Base-by-base conservation (phyloP, 2,888 invertebrate species). In the Chrysodeixis includens region DNA sequence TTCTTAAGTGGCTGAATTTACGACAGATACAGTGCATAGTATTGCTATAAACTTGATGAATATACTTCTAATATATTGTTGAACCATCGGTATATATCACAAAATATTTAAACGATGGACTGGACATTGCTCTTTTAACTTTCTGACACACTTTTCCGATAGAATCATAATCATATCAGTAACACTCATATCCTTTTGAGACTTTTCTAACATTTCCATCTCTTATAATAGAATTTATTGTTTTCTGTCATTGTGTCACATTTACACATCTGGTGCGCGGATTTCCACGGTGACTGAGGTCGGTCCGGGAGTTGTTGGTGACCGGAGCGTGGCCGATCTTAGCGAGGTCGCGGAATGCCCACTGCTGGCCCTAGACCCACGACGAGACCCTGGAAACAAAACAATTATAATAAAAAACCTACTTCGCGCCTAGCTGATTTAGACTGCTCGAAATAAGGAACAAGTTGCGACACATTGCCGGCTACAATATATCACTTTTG, bases 281-380 rank as follows among this genome's bases (percentile, higher is more conserved):
- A 97, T 96, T 93, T 98, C 97, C 62, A 97, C 97, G 75, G 97
- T 97, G 72, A 98, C 97, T 86, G 94, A 94, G 16, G 94, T 93
- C 1, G 94, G 95, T 46, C 94, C 94, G 0, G 92, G 89, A 0
- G 92, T 83, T 14, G 92, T 94, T 0, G 93, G 94, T 14, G 93
- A 94, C 46, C 89, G 90, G 18, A 90, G 91, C 79, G 86, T 97
- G 71, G 96, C 97, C 64, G 97, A 97, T 82, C 96, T 96, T 78
- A 96, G 91, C 30, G 97, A 97, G 22, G 96, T 95, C 58, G 96
- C 97, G n/a, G 97, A 97, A 63, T 97, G 97, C 81, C 97, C 97
- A 87, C 97, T 97, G 90, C 97, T 97, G 56, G 96, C 97, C 86
- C 97, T 96, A 71, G 97, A 98, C 70, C 97, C 97, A 70, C 97